These are phyloP conservation scores for Drosophila ercepeae DNA, from an alignment of 1,140 invertebrate genomes.

Conservation along the genomic window DNA sequence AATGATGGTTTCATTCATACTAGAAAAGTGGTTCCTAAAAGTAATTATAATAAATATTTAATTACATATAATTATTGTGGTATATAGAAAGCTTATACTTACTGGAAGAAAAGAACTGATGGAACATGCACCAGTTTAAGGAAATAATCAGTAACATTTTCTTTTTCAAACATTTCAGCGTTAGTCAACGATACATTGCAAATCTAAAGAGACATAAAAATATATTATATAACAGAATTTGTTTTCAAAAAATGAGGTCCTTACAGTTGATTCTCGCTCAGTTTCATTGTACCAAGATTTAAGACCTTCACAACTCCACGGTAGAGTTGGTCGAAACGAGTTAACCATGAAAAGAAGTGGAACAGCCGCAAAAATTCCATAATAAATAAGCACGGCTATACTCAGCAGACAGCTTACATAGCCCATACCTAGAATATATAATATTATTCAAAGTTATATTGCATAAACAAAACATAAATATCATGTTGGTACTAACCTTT, in stretches of 20 bases:
- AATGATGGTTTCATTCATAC: background rate
- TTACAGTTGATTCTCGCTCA: constrained; percentile 21
- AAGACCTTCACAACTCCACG: constrained; percentile 72
- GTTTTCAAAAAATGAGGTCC: too few species aligned
- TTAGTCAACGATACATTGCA: constrained; percentile 19
- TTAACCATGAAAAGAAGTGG: constrained; percentile 68
- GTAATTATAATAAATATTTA: too few species aligned
- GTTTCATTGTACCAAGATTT: constrained; percentile 10
- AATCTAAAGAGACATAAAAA: constrained; percentile 1
- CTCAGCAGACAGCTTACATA: constrained; percentile 67
- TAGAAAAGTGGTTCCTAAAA: background rate
- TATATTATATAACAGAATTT: too few species aligned
- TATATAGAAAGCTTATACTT: constrained; percentile 9
- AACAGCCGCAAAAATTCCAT: constrained; percentile 61
- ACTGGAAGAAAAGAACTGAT: constrained; percentile 67
- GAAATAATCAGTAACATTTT: background rate
- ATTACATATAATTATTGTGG: too few species aligned
- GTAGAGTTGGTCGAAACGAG: constrained; percentile 64
- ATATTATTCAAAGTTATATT: too few species aligned
- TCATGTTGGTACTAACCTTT: constrained; percentile 57
- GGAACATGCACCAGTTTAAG: constrained; percentile 39
- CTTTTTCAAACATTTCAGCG: too few species aligned
- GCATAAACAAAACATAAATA: background rate
- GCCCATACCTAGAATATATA: constrained; percentile 59
- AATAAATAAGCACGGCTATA: constrained; percentile 53